Conservation (phyloP, 2,113 vertebrate genomes). For the Pachypanchax playfairii region DNA sequence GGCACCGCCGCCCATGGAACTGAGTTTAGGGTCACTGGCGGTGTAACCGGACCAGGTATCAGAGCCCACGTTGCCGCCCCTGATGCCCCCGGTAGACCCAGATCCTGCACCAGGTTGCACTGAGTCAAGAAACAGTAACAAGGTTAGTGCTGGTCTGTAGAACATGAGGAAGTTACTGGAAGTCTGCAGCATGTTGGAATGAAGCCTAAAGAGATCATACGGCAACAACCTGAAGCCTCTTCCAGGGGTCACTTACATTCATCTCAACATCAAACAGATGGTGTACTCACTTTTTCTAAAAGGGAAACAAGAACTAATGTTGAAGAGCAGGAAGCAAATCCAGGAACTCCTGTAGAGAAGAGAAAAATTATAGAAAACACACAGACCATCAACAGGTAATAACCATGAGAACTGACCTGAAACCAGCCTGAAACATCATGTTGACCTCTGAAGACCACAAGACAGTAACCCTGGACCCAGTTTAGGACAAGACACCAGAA, state of each 20-base stretch:
- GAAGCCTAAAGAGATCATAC: no score
- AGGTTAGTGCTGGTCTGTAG: no score
- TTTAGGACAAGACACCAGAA: background rate
- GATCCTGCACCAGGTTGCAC: background rate
- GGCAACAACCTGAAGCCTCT: no score
- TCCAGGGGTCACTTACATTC: background rate
- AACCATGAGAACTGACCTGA: slow-evolving; percentile 1
- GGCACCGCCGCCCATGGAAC: background rate
- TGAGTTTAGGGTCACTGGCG: background rate
- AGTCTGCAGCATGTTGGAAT: no score
- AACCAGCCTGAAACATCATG: background rate
- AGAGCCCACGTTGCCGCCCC: background rate
- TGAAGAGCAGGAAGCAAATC: background rate
- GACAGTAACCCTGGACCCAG: background rate
- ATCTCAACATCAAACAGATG: background rate
- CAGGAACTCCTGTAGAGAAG: background rate
- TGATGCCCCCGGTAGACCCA: fast-evolving
- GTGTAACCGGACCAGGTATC: background rate
- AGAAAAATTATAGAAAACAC: fast-evolving
- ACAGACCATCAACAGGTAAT: background rate
- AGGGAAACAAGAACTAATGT: background rate
- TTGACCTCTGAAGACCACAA: background rate
- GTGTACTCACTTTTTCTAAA: background rate
- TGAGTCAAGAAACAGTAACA: background rate
- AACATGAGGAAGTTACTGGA: no score